phyloP scores from a whole-genome alignment of 2,888 invertebrate genomes.

The Adelognathus sp. region DNA sequence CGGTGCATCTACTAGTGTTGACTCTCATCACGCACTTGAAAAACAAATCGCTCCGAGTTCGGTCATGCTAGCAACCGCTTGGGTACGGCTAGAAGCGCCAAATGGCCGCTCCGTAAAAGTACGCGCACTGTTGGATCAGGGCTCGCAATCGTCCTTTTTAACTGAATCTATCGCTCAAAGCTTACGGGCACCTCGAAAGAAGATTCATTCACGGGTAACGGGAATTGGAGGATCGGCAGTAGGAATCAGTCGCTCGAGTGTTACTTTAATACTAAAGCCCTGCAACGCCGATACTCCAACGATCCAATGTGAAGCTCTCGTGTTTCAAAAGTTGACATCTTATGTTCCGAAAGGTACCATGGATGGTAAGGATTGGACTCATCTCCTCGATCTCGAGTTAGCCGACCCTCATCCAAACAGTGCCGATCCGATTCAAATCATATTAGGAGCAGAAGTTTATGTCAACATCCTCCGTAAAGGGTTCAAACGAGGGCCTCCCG shows the following conservation, averaged over 20 bases:
- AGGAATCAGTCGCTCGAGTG: conserved; percentile 1
- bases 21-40: not conserved
- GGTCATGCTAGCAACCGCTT: conserved; percentile 59
- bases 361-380: not conserved
- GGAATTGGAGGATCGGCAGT: conserved; percentile 20
- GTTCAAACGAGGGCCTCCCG: not conserved
- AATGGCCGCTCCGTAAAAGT: conserved; percentile 24
- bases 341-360: conserved; percentile 10
- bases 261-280: not conserved
- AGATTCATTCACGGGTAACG: not conserved
- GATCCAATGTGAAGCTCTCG: conserved; percentile 11
- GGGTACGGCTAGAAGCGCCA: conserved; percentile 55
- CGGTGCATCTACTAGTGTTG: not conserved
- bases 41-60: not conserved
- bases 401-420: conserved; percentile 16
- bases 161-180: conserved; percentile 15
- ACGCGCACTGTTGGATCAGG: conserved; percentile 39
- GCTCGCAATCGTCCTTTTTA: conserved; percentile 19
- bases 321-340: conserved; percentile 18
- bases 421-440: conserved; percentile 15
- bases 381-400: not conserved
- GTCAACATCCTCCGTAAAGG: not conserved
- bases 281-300: not conserved
- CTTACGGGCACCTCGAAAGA: not conserved
- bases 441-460: not conserved